Conservation (phyloP, 2,113 vertebrate species). For the Arenaria interpres region DNA sequence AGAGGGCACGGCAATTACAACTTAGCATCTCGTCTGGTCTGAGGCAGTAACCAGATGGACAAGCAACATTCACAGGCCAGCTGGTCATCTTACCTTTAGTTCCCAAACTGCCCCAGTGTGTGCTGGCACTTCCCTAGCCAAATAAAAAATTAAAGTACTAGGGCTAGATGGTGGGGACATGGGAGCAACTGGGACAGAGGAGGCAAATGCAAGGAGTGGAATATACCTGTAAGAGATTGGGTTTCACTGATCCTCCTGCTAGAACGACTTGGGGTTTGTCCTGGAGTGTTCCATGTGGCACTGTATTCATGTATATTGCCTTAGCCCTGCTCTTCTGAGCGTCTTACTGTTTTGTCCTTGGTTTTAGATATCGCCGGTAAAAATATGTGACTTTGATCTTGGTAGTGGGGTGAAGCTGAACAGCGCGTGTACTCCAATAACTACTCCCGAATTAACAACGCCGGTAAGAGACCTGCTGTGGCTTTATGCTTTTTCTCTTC, state of each 20-base stretch:
- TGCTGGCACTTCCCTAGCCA: background rate
- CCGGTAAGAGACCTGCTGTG: slow-evolving; percentile 76
- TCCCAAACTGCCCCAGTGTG: background rate
- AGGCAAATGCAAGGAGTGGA: background rate
- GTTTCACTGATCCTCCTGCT: background rate
- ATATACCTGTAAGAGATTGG: background rate
- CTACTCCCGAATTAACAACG: slow-evolving; percentile 93
- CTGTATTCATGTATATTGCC: background rate
- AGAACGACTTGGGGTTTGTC: background rate
- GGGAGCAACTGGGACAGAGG: background rate
- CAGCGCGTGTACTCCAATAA: slow-evolving; percentile 93
- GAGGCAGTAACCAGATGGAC: background rate
- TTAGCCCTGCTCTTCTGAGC: background rate
- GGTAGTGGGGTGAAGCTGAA: slow-evolving; percentile 95
- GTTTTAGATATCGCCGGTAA: slow-evolving; percentile 90
- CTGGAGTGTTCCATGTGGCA: background rate
- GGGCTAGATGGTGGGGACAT: background rate
- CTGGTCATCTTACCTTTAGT: rapidly evolving
- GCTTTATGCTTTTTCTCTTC: background rate
- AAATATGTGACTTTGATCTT: slow-evolving; percentile 98
- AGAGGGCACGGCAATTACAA: background rate
- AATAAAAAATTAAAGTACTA: background rate
- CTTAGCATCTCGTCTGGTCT: background rate
- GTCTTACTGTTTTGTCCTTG: background rate
- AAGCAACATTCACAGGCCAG: background rate